phyloP scores from a whole-genome alignment of 2,888 invertebrate genomes.

The Erebia palarica region DNA sequence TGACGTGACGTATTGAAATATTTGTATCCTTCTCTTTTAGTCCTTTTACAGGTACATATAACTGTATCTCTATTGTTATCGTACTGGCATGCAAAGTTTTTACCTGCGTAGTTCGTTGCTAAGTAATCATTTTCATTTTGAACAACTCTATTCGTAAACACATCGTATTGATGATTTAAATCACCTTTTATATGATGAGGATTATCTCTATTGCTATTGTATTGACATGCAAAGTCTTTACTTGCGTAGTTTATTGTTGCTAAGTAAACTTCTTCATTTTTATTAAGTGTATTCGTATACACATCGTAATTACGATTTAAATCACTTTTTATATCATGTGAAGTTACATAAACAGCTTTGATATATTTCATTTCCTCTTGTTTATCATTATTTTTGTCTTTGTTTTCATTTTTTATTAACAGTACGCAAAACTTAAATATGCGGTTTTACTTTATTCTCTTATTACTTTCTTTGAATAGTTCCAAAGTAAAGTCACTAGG shows the following conservation, averaged over 20 bases:
- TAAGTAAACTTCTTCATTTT: slow-evolving; percentile 37
- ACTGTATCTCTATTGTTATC: slow-evolving; percentile 47
- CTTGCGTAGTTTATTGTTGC: slow-evolving; percentile 40
- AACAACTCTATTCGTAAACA: no score
- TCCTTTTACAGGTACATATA: slow-evolving; percentile 40
- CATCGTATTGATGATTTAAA: no score
- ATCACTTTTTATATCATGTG: slow-evolving; percentile 43
- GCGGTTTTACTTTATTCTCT: not conserved
- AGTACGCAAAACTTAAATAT: not conserved
- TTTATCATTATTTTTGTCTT: slow-evolving; percentile 54
- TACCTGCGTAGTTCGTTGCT: slow-evolving; percentile 15
- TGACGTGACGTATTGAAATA: slow-evolving; percentile 34
- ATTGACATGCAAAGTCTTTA: slow-evolving; percentile 56
- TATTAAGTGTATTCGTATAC: slow-evolving; percentile 38
- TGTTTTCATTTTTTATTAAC: slow-evolving; percentile 35
- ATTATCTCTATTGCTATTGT: slow-evolving; percentile 47
- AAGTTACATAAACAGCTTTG: slow-evolving; percentile 55
- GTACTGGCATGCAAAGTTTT: slow-evolving; percentile 56
- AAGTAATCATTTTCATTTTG: slow-evolving; percentile 16
- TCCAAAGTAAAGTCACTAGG: not conserved
- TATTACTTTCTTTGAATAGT: not conserved
- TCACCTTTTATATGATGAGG: no score
- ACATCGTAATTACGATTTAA: slow-evolving; percentile 39
- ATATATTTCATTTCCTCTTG: slow-evolving; percentile 50
- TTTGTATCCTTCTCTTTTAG: slow-evolving; percentile 29